Base-by-base conservation (phyloP, 1,140 invertebrate genomes). In the Achatina immaculata region DNA sequence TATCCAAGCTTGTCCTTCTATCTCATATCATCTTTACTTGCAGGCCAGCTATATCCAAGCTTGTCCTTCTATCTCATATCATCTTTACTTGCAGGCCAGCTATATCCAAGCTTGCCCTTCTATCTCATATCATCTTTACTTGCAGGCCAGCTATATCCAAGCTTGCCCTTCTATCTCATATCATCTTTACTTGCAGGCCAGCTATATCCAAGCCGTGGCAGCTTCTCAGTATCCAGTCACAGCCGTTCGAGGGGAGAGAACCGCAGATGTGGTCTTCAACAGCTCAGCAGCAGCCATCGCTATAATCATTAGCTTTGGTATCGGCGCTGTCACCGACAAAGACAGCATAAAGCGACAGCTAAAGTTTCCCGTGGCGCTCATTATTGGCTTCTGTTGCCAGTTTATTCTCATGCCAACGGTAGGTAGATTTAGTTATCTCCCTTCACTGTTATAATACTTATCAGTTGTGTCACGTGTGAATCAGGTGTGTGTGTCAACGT, bases 381-480 rank as follows among this genome's bases (percentile, higher is more conserved):
- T 90, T 55, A 86, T 89, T 38, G 87, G 87, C 48, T 86, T 88
- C 72, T 88, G 86, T 79, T 88, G 88, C 76, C 90, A 90, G 81
- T 89, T 89, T 73, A 86, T 90, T 36, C 73, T 90, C 34, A 89
- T 90, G 86, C 89, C 90, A 51, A 83, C 89, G 84, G 90, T 90
- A 85, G 88, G 89, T 9, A 36, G 4, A 38, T 36, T 42, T 31
- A 9, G 21, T 36, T 11, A 16, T 74, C 7, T 31, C 72, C 45
- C 6, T 7, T 48, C 42, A 9, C 21, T 7, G 11, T 24, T 38
- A 68, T 21, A 31, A 19, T 68, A 14, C 31, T 14, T 24, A 14
- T 34, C 11, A 31, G 19, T 68, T 34, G 19, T 31, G 66, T 19
- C 66, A 24, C 31, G 19, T 68, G 19, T 19, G 31, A 68, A 14